Evolutionary conservation across 2,797 vertebrate species (phyloP).

Genomic region (Sebastes alutus): DNA sequence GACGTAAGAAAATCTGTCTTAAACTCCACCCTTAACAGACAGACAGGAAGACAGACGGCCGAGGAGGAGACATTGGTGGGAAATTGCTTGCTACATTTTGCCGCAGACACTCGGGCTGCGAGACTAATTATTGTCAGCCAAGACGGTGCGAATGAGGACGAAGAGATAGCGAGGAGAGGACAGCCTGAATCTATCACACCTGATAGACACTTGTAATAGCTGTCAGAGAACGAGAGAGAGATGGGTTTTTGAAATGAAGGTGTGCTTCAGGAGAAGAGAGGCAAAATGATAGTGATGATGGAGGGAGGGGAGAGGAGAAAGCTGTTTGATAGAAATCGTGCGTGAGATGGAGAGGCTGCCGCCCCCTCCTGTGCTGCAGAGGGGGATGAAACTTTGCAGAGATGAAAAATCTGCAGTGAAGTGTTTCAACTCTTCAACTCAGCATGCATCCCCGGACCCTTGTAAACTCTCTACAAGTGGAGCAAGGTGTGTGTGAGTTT

Average conservation of each 20-base stretch:
- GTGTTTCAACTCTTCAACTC: constrained; percentile 50
- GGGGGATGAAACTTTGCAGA: constrained; percentile 52
- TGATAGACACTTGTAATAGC: constrained; percentile 53
- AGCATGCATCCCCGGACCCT: constrained; percentile 23
- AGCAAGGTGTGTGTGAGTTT: background rate
- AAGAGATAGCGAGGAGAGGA: constrained; percentile 38
- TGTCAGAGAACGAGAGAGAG: constrained; percentile 13
- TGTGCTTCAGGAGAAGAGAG: constrained; percentile 22
- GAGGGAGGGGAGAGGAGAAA: constrained; percentile 9
- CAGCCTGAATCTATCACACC: constrained; percentile 48
- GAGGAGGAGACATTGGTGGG: constrained; percentile 19
- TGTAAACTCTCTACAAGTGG: constrained; percentile 10
- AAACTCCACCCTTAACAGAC: background rate
- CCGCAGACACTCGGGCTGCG: constrained; percentile 19
- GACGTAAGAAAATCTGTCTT: background rate
- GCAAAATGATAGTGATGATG: constrained; percentile 31
- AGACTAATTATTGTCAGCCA: constrained; percentile 41
- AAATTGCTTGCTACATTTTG: constrained; percentile 28
- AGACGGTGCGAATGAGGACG: constrained; percentile 34
- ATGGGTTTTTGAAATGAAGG: constrained; percentile 32
- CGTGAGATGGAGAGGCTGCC: background rate
- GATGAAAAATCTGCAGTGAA: constrained; percentile 62
- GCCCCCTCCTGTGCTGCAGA: constrained; percentile 41
- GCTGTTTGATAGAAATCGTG: constrained; percentile 33
- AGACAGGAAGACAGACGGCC: background rate